Evolutionary conservation across 2,888 invertebrate genomes (phyloP), one percentile per base, ranked within the genome.

Genomic region (Eristalinus aeneus): DNA sequence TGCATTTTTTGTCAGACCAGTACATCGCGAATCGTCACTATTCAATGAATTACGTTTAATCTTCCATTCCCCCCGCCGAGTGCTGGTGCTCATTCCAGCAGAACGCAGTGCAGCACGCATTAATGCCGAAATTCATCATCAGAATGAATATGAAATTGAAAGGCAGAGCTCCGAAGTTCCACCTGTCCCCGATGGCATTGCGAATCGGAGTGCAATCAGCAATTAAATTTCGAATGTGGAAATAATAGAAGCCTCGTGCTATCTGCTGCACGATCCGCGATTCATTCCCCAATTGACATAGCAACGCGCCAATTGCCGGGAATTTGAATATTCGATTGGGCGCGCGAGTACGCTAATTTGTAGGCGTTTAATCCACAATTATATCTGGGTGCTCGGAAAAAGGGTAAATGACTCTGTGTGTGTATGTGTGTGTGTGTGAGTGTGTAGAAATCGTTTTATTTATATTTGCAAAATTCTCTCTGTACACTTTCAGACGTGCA

Each of bases 401-500:
- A n/a, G 58, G 9, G n/a, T 58, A 23, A 6, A 27, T 32, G 32
- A 61, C 16, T 36, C 2, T 36, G 16, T 56, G 65, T 22, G 23
- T 27, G 12, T 46, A 4, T 34, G 12, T 34, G 22, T 16, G 16
- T 20, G 20, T 20, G 34, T 58, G 9, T 23, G 3, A 32, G 1
- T 58, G 31, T 22, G 22, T 63, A 10, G 36, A 75, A 54, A n/a
- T 34, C 10, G 61, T 65, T 71, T 65, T 67, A 81, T 77, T 85
- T 72, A 76, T 72, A 76, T 71, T 22, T n/a, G 11, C 16, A 39
- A 74, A 23, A 63, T 61, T 46, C 53, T 76, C 36, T 85, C 22
- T 71, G 86, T 81, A 84, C 69, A 68, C 75, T 90, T 90, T 54
- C 90, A 90, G 92, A 90, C 83, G 86, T 89, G 75, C 89, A 90